Conservation (phyloP, 2,113 vertebrate species). For the Salvator merianae region DNA sequence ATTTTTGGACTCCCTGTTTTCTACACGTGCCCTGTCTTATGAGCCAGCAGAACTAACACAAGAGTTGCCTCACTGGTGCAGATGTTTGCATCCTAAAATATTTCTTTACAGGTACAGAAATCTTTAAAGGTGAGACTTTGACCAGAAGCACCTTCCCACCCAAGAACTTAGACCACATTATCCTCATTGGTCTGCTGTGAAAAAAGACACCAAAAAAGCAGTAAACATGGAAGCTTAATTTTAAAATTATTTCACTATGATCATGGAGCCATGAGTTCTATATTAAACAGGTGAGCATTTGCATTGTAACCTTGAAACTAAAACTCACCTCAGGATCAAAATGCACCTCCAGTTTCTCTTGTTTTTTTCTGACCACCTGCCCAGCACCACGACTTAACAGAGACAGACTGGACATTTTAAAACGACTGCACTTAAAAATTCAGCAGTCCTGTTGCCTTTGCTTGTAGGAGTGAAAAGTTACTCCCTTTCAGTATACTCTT, state of each 20-base stretch:
- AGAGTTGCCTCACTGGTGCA: background rate
- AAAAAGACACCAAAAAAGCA: too few relatives aligned
- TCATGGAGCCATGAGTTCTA: background rate
- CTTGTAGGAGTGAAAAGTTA: slow-evolving; percentile 44
- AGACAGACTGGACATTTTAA: slow-evolving; percentile 75
- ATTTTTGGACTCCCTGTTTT: too few relatives aligned
- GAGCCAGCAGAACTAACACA: too few relatives aligned
- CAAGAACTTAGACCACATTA: too few relatives aligned
- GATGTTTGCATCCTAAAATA: background rate
- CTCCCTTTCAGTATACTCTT: slow-evolving; percentile 50
- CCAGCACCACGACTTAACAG: slow-evolving; percentile 78
- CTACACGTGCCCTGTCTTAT: too few relatives aligned
- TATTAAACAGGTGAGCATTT: background rate
- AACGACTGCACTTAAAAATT: slow-evolving; percentile 35
- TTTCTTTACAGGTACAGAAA: background rate
- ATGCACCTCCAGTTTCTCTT: slow-evolving; percentile 77
- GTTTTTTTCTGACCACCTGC: slow-evolving; percentile 65
- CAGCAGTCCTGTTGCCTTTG: slow-evolving; percentile 37
- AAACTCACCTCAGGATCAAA: slow-evolving; percentile 79
- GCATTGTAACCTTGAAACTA: background rate
- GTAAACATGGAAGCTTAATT: too few relatives aligned
- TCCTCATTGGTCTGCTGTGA: too few relatives aligned
- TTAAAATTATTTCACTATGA: background rate
- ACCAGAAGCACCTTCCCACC: too few relatives aligned
- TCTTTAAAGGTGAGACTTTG: background rate